Evolutionary conservation across 2,888 invertebrate species (phyloP).

Genomic region (Heliothis peltigera): DNA sequence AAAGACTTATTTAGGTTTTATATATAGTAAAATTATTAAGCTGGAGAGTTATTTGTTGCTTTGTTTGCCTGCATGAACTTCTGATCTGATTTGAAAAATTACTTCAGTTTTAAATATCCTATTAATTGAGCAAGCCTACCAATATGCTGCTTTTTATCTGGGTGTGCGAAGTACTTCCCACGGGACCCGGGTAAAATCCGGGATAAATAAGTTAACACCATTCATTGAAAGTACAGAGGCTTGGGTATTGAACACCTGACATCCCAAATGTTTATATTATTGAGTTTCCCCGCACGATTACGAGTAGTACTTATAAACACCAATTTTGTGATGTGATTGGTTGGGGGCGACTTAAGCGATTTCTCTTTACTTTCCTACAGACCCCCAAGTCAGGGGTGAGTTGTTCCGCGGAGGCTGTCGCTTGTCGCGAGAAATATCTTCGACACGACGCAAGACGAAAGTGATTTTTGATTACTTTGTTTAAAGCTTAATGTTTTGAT

Average conservation of each 20-base stretch:
- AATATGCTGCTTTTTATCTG: too few species aligned
- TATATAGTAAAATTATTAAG: too few species aligned
- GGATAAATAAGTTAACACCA: neutral
- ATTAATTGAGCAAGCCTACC: too few species aligned
- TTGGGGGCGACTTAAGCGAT: conserved; percentile 33
- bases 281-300: conserved; percentile 2
- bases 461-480: conserved; percentile 42
- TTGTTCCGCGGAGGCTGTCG: conserved; percentile 19
- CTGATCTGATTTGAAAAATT: too few species aligned
- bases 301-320: conserved; percentile 42
- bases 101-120: too few species aligned
- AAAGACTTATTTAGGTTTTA: too few species aligned
- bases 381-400: conserved; percentile 15
- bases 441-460: conserved; percentile 32
- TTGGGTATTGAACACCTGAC: neutral
- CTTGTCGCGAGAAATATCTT: conserved; percentile 9
- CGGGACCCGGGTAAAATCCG: too few species aligned
- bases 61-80: too few species aligned
- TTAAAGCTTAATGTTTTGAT: conserved; percentile 19
- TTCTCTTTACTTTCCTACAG: conserved; percentile 42
- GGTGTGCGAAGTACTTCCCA: too few species aligned
- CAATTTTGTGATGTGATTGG: conserved; percentile 48
- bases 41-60: too few species aligned
- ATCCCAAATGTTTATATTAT: conserved; percentile 4
- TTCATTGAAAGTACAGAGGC: neutral